Conservation (phyloP, 2,797 vertebrate genomes). For the Spatula versicolor region DNA sequence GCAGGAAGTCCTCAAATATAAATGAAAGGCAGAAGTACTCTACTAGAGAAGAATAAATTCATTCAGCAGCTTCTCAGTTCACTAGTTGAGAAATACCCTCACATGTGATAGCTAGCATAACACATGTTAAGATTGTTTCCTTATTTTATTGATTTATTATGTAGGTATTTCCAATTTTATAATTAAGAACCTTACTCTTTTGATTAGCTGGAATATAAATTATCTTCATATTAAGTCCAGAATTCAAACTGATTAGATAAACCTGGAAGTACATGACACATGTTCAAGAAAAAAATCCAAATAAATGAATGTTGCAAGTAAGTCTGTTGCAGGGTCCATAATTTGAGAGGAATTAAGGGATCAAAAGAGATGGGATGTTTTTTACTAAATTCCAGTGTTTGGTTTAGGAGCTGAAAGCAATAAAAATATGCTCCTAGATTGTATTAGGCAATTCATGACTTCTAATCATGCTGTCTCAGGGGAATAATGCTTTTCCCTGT, state of each 20-base stretch:
- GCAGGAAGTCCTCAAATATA: neutral
- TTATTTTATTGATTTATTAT: neutral
- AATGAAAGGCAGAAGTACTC: neutral
- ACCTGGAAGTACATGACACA: neutral
- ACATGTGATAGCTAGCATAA: neutral
- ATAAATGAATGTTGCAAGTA: neutral
- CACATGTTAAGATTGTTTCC: neutral
- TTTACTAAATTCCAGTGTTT: neutral
- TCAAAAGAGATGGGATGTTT: neutral
- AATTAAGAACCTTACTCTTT: neutral
- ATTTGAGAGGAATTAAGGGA: neutral
- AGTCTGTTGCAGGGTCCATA: neutral
- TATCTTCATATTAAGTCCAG: neutral
- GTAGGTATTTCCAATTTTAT: neutral
- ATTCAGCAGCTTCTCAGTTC: neutral
- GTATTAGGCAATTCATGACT: neutral
- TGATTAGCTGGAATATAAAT: neutral
- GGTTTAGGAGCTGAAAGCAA: neutral
- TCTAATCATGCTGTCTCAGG: neutral
- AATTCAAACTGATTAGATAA: constrained; percentile 8
- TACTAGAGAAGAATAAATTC: neutral
- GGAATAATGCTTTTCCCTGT: neutral
- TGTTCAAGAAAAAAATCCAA: neutral
- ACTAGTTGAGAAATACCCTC: neutral
- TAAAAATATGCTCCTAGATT: neutral